Base-by-base conservation (phyloP, 1,140 invertebrate genomes). In the Cephus cinctus region DNA sequence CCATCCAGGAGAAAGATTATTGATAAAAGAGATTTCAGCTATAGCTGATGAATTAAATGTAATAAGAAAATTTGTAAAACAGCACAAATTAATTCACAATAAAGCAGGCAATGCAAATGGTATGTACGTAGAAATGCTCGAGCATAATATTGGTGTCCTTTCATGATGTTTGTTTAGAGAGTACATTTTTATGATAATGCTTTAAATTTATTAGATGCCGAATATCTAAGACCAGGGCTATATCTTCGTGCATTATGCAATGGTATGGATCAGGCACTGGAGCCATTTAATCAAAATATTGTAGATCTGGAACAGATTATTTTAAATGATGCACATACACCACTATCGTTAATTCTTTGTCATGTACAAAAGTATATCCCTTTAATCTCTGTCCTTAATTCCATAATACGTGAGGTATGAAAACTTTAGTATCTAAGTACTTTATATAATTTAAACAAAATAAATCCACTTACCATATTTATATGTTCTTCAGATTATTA, bases 201-300 rank as follows among this genome's bases (percentile, higher is more conserved):
- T n/a, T 8, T 16, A 23, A 11, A 18, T 38, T 27, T 52, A 43
- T 54, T 16, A 67, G 59, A 57, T 32, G 38, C 52, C 31, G 43
- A 30, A 43, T 49, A 42, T 36, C 1, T 50, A 22, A 6, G 43
- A 3, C 12, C 14, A 43, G 82, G 83, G 2, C 56, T 80, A 14
- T 86, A 86, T 59, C 59, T 85, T 15, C 76, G 76, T 54, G 79
- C 81, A 27, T 78, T 86, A 47, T 81, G 80, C 16, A 73, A 80
- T 65, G 84, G 83, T 6, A 69, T 86, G 41, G 73, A 83, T 40
- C 60, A 73, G 47, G 78, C 79, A 0, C 66, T 86, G 3, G 68
- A 80, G 43, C 74, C 79, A n/a, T 85, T 83, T 62, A 67, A 77
- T 23, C 58, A 79, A 19, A 77, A 81, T 44, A 71, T 85, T 34